Evolutionary conservation across 2,113 vertebrate genomes (phyloP).

Genomic region (Laticauda laticaudata): DNA sequence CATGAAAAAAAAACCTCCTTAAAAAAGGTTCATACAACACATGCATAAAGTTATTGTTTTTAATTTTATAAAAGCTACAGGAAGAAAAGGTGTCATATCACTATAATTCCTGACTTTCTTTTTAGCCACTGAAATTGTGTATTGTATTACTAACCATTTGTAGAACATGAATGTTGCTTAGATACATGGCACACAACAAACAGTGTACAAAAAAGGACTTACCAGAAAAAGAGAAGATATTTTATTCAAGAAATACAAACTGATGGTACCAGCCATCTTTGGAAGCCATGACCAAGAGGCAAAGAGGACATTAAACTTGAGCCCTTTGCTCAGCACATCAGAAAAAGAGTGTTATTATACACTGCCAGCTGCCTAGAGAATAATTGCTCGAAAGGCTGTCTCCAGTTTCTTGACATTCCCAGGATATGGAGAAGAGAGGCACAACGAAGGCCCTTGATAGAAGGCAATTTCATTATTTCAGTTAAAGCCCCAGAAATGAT

Average conservation of each 20-base stretch:
- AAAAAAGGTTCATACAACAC: not conserved
- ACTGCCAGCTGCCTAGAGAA: slow-evolving; percentile 10
- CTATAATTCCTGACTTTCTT: not conserved
- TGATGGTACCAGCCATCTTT: slow-evolving; percentile 73
- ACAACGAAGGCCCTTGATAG: slow-evolving; percentile 53
- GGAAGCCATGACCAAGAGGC: slow-evolving; percentile 69
- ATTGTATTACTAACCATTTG: not conserved
- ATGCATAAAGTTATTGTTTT: not conserved
- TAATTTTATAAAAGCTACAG: slow-evolving; percentile 2
- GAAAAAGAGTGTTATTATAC: slow-evolving; percentile 37
- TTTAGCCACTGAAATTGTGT: not conserved
- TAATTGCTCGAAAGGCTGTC: slow-evolving; percentile 51
- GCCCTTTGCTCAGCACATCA: slow-evolving; percentile 50
- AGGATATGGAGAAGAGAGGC: slow-evolving; percentile 66
- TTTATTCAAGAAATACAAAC: slow-evolving; percentile 75
- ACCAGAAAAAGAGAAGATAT: slow-evolving; percentile 67
- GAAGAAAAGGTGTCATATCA: fast-evolving
- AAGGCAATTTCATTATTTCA: slow-evolving; percentile 54
- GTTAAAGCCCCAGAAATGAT: slow-evolving; percentile 45
- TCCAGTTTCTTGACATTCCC: slow-evolving; percentile 59
- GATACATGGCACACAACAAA: slow-evolving; percentile 35
- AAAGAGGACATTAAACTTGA: slow-evolving; percentile 55
- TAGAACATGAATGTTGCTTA: fast-evolving
- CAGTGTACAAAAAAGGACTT: slow-evolving; percentile 15
- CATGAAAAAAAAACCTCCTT: slow-evolving; percentile 2